Evolutionary conservation across 2,888 invertebrate genomes (phyloP), one percentile per base, ranked within the genome.

Genomic region (Volucella inanis): DNA sequence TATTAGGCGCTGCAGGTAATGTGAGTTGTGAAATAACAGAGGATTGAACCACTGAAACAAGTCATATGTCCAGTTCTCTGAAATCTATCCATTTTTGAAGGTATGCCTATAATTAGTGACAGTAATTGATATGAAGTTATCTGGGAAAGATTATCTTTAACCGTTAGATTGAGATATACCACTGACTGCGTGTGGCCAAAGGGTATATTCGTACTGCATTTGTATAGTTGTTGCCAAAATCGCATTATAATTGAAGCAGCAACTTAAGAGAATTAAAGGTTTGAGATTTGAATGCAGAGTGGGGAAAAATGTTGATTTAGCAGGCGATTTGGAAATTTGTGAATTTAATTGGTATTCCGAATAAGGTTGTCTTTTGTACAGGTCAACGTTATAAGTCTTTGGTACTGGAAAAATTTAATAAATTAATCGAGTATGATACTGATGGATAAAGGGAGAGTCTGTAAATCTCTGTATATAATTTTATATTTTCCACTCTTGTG

Each of bases 171-270:
- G 22, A 3, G 22, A 3, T 22, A 22, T 4, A 22, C 22, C 22
- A 22, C 3, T 22, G 22, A 22, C 22, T 22, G 22, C 22, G 22
- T 22, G 1, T 3, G 3, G 4, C 2, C 18, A 8, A 52, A n/a
- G 18, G 49, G 50, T 39, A 43, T n/a, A 39, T 22, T 41, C 12
- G 10, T 6, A 41, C 41, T 10, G 4, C 41, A 65, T 65, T 18
- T 9, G 6, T 18, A 41, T 52, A n/a, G 41, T n/a, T 1, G 11
- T 38, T 6, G 38, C 31, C 3, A 11, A 64, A 50, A 50, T 49
- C 50, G 39, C 50, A 50, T 52, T 52, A 67, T 54, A 67, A 67
- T 67, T 54, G 41, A 67, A 22, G 22, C 43, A 22, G 67, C 43
- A 22, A 15, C 50, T 41, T 41, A 9, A 18, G 47, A 11, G 18